Evolutionary conservation across 2,888 invertebrate species (phyloP).

Genomic region (Gastracanthus pulcherrimus): DNA sequence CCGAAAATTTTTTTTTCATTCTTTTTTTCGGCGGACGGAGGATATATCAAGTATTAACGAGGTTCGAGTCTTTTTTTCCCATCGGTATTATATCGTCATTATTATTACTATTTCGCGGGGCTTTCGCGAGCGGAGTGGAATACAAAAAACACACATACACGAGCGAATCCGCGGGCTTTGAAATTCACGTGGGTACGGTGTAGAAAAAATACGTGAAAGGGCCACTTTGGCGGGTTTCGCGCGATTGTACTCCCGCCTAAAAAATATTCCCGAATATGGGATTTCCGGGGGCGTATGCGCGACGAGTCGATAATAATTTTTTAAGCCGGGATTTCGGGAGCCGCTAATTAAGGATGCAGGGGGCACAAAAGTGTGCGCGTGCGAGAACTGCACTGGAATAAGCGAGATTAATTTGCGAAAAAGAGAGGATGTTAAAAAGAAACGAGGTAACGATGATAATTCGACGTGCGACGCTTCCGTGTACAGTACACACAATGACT

Average conservation of each 20-base stretch:
- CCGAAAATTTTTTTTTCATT: conserved; percentile 23
- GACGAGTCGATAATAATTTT: background rate
- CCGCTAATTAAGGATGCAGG: background rate
- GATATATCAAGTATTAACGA: conserved; percentile 27
- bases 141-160: too few relatives aligned
- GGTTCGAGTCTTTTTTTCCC: conserved; percentile 28
- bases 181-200: background rate
- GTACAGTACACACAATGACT: background rate
- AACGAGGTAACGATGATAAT: background rate
- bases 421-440: background rate
- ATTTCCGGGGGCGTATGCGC: too few relatives aligned
- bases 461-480: background rate
- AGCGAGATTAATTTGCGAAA: background rate
- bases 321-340: background rate
- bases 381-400: background rate
- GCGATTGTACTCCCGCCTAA: background rate
- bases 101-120: conserved; percentile 19
- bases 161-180: too few relatives aligned
- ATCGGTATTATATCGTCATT: background rate
- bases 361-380: too few relatives aligned
- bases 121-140: background rate
- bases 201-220: background rate
- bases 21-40: background rate
- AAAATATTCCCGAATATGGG: too few relatives aligned
- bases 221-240: background rate